Evolutionary conservation across 2,888 invertebrate species (phyloP), one percentile per base, ranked within the genome.

Genomic region (Ethmia dodecea): DNA sequence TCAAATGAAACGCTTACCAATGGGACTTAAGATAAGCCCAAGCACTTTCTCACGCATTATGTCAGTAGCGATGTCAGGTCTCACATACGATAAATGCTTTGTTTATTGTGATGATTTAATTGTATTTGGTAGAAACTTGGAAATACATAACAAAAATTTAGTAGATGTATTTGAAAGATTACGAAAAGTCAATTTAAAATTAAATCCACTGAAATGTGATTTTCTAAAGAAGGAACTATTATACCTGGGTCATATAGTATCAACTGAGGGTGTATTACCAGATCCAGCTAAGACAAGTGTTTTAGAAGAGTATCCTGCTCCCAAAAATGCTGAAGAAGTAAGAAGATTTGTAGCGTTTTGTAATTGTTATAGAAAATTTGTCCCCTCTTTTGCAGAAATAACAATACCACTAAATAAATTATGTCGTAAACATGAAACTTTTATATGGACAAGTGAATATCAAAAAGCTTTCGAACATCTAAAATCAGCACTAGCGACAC

Each of bases 171-270:
- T 24, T 2, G 35, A 39, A 13, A 27, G 40, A 20, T 9, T 40
- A 11, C 13, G 31, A 8, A 36, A 36, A 27, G 33, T 33, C 10
- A 36, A 40, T 15, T 24, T 40, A 13, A 40, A 40, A 33, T 29
- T 40, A 14, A 38, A 38, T 11, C 34, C 38, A 9, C 8, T 6
- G n/a, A 38, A 38, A 25, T 38, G 31, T 13, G 16, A 10, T 1
- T 40, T 40, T 22, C n/a, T 36, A 18, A 15, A 15, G 10, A 37
- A 34, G 15, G 33, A 34, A 41, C 14, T 43, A 10, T 16, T 40
- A 8, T 43, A 42, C 28, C 28, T 43, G 16, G 41, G 42, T 1
- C 45, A 45, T 22, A 8, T 37, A 8, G 28, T 42, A n/a, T 38
- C 38, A 12, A 8, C 18, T 8, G 20, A 42, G 6, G 42, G 42